Conservation (phyloP, 2,113 vertebrate species). For the Porphyrio hochstetteri region DNA sequence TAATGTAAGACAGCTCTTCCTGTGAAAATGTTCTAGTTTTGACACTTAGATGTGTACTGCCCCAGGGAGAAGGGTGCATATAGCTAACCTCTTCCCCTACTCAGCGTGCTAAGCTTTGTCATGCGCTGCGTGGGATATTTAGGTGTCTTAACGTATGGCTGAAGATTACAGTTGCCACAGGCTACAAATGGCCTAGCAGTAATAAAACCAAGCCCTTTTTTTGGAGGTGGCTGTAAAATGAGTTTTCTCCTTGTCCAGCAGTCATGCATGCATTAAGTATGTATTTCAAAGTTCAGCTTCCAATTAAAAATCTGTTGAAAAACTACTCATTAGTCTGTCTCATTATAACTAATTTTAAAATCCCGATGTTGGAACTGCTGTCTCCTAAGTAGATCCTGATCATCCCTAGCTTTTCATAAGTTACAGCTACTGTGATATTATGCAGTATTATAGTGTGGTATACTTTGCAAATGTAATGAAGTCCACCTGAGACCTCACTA, state of each 20-base stretch:
- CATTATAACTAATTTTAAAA: not conserved
- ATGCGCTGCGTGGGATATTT: not conserved
- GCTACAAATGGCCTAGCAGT: not conserved
- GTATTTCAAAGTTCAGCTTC: not conserved
- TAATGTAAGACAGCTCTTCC: not conserved
- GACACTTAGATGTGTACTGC: not conserved
- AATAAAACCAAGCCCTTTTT: not conserved
- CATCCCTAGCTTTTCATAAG: not conserved
- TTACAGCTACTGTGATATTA: not conserved
- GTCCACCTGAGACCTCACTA: not conserved
- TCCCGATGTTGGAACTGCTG: not conserved
- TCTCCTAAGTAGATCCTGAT: not conserved
- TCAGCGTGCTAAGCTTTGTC: not conserved
- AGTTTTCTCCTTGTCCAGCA: not conserved
- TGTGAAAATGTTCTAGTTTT: not conserved
- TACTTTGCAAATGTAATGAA: not conserved
- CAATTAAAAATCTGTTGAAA: not conserved
- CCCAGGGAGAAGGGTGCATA: not conserved
- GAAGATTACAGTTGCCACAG: not conserved
- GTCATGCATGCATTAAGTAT: not conserved
- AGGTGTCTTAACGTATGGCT: not conserved
- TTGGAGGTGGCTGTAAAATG: not conserved
- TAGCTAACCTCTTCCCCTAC: not conserved
- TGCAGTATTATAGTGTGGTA: not conserved
- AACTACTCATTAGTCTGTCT: not conserved